Percentiles rank a stretch among this genome's conserved stretches.
These are phyloP conservation scores for Hycleus cichorii DNA, from an alignment of 1,140 invertebrate species.

Conservation along the genomic window DNA sequence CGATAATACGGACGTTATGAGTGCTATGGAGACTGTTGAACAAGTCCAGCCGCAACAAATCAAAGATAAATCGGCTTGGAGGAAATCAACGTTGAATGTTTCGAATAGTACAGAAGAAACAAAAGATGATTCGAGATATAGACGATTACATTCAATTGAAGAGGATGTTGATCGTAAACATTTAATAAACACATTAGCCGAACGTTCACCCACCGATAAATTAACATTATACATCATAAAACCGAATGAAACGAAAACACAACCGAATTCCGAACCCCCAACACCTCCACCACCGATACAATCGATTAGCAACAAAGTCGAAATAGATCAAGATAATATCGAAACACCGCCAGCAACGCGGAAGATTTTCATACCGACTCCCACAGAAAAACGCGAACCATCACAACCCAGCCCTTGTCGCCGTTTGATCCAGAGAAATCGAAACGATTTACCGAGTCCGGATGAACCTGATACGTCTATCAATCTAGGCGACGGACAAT, in stretches of 20 bases:
- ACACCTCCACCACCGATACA: background rate
- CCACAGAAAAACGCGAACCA: constrained; percentile 52
- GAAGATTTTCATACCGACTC: constrained; percentile 54
- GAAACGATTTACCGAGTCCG: constrained; percentile 17
- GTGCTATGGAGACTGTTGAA: constrained; percentile 80
- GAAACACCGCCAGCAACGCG: constrained; percentile 78
- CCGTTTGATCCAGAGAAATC: constrained; percentile 41
- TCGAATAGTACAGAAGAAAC: constrained; percentile 54
- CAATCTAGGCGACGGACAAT: constrained; percentile 63
- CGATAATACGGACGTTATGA: constrained; percentile 74
- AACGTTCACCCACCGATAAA: constrained; percentile 45
- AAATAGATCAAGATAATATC: constrained; percentile 85
- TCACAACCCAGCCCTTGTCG: constrained; percentile 39
- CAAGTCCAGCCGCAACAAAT: constrained; percentile 59
- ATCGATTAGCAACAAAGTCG: constrained; percentile 58
- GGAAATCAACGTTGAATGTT: constrained; percentile 64
- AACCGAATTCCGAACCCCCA: background rate
- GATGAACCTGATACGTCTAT: constrained; percentile 43
- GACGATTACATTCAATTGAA: constrained; percentile 43
- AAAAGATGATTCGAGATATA: constrained; percentile 20
- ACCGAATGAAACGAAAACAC: constrained; percentile 34
- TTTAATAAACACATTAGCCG: constrained; percentile 45
- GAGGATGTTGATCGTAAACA: constrained; percentile 50
- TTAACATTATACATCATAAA: constrained; percentile 58
- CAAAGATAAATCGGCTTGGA: constrained; percentile 70